These are phyloP conservation scores for Drosophila rhopaloa DNA, from an alignment of 1,140 invertebrate genomes.

Conservation along the genomic window DNA sequence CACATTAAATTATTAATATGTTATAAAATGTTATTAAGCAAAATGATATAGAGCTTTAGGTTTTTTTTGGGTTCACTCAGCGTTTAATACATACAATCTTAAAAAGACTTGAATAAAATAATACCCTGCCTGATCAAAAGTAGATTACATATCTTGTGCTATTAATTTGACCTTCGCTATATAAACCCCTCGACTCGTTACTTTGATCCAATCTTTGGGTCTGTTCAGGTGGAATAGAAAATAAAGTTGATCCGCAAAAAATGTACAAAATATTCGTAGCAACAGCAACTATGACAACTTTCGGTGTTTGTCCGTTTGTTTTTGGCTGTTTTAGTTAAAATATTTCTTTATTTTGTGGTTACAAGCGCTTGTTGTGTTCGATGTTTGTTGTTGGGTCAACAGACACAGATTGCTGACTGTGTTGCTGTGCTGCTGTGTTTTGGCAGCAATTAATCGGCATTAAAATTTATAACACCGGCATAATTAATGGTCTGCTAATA, in stretches of 20 bases:
- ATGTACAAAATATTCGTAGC: conserved; percentile 30
- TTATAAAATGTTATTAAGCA: too few relatives aligned
- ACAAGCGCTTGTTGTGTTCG: conserved; percentile 56
- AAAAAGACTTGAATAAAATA: too few relatives aligned
- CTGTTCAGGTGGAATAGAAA: conserved; percentile 39
- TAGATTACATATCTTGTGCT: neutral
- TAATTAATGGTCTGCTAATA: conserved; percentile 82
- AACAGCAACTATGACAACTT: conserved; percentile 51
- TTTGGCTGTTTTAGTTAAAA: conserved; percentile 19
- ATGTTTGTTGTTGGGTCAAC: conserved; percentile 53
- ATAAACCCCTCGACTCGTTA: neutral
- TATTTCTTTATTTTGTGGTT: conserved; percentile 5
- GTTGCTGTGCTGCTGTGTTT: conserved; percentile 56
- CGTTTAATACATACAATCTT: too few relatives aligned
- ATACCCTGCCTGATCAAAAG: neutral
- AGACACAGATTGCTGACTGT: conserved; percentile 47
- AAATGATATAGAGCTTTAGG: too few relatives aligned
- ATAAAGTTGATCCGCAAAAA: conserved; percentile 29
- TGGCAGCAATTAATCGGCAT: conserved; percentile 83
- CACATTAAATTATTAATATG: too few relatives aligned
- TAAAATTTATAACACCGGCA: conserved; percentile 78
- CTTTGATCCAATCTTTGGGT: conserved; percentile 14
- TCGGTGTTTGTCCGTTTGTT: conserved; percentile 36
- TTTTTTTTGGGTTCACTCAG: too few relatives aligned
- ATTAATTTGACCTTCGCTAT: conserved; percentile 1